Base-by-base conservation (phyloP, 1,140 invertebrate species). In the Goniozus legneri region DNA sequence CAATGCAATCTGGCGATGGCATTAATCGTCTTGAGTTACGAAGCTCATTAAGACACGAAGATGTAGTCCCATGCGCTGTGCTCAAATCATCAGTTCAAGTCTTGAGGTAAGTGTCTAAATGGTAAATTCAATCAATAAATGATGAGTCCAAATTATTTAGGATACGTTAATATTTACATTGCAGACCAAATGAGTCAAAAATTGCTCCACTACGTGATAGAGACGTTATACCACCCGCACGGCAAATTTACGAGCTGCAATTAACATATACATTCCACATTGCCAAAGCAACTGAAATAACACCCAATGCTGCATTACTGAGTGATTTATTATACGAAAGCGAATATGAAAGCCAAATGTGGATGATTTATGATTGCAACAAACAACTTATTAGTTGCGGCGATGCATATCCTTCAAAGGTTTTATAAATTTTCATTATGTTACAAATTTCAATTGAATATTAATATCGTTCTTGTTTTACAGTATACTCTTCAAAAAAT, bases 311-410 rank as follows among this genome's bases (percentile, higher is more conserved):
- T 50, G 82, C 91, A 1, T 62, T 92, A 36, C 78, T 98, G 8
- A 91, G 86, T 69, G 84, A 93, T 64, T 78, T 91, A 56, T 79
- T 98, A 7, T 98, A 98, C 69, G 95, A 98, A 73, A 89, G 87
- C 3, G 92, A 96, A 73, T 96, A 88, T 70, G 93, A 97, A 75
- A 92, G 91, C 3, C 93, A 97, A 75, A 80, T 97, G 61, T 97
- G 95, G 94, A 92, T 97, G 86, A 62, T 98, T 41, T 97, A 90
- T 76, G 92, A 97, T 75, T 71, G 78, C n/a, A 95, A 95, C 71
- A 97, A 97, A 75, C 88, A 92, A 57, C 77, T 89, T 15, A 71
- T 97, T 44, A 82, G 81, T 39, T 82, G 83, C 47, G 95, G 94
- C 12, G 94, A 97, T 77, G 92, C 93, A 1, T 95, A 92, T 73